Evolutionary conservation across 2,797 vertebrate genomes (phyloP).

Genomic region (Molossus alvarezi): DNA sequence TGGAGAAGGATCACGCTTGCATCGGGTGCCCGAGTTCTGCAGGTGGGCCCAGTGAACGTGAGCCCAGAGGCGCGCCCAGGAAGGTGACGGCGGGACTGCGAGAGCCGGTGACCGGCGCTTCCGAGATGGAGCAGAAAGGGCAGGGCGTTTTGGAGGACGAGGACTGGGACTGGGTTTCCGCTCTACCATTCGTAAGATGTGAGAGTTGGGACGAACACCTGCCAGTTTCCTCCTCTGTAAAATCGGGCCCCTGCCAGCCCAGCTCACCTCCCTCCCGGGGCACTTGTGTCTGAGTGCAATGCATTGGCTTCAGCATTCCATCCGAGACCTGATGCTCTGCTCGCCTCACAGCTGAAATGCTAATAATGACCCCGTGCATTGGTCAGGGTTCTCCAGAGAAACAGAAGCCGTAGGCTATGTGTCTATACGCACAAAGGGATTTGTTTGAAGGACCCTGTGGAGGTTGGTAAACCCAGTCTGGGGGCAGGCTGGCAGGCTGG

Average conservation of each 20-base stretch:
- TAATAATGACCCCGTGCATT: no score
- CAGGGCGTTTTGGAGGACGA: neutral
- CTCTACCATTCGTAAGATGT: neutral
- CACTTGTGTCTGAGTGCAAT: neutral
- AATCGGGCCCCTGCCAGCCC: neutral
- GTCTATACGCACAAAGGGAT: no score
- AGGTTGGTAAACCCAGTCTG: neutral
- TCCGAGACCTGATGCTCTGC: neutral
- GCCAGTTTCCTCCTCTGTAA: neutral
- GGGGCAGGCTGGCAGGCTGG: neutral
- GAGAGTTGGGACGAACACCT: neutral
- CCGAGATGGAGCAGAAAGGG: neutral
- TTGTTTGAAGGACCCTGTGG: neutral
- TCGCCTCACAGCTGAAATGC: neutral
- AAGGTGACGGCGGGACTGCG: neutral
- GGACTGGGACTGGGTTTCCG: neutral
- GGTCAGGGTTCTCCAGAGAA: neutral
- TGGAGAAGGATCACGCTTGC: no score
- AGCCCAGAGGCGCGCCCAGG: no score
- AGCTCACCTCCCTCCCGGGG: no score
- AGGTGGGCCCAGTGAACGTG: neutral
- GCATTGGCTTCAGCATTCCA: neutral
- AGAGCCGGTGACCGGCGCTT: neutral
- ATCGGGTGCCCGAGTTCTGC: neutral
- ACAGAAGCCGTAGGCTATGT: neutral